These are phyloP conservation scores for Alcedo quadribrachys DNA, from an alignment of 2,797 vertebrate species.

Conservation along the genomic window DNA sequence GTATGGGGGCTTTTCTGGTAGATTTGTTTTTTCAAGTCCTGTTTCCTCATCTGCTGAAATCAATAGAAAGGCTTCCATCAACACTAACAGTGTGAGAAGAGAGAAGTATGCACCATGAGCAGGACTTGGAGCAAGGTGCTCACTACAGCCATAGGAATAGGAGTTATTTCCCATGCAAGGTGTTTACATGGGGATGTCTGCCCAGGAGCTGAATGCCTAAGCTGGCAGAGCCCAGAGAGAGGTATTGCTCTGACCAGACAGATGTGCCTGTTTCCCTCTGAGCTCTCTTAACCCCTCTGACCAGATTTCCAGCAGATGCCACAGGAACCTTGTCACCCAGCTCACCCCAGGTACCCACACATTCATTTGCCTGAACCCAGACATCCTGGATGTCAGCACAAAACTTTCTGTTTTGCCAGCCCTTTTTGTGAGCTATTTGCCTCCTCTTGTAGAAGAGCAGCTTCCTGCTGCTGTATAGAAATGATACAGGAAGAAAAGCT, in stretches of 20 bases:
- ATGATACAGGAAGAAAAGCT: fast-evolving
- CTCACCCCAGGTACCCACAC: fast-evolving
- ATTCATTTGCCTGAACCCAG: not conserved
- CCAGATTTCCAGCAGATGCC: not conserved
- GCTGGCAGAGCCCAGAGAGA: not conserved
- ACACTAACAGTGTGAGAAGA: not conserved
- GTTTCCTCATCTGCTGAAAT: not conserved
- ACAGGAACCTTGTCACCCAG: fast-evolving
- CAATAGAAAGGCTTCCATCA: not conserved
- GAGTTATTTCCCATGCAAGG: not conserved
- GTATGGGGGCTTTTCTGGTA: not conserved
- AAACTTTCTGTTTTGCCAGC: not conserved
- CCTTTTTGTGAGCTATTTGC: not conserved
- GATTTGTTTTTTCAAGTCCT: not conserved
- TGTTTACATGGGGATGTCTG: not conserved
- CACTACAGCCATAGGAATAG: not conserved
- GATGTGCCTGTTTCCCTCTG: not conserved
- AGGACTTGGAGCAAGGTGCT: not conserved
- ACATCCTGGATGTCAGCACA: fast-evolving
- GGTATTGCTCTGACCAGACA: not conserved
- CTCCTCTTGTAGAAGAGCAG: not conserved
- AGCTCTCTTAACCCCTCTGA: not conserved
- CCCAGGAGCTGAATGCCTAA: not conserved
- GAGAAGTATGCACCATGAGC: not conserved
- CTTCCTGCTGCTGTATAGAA: not conserved